Base-by-base conservation (phyloP, 2,113 vertebrate species). In the Pithys albifrons region DNA sequence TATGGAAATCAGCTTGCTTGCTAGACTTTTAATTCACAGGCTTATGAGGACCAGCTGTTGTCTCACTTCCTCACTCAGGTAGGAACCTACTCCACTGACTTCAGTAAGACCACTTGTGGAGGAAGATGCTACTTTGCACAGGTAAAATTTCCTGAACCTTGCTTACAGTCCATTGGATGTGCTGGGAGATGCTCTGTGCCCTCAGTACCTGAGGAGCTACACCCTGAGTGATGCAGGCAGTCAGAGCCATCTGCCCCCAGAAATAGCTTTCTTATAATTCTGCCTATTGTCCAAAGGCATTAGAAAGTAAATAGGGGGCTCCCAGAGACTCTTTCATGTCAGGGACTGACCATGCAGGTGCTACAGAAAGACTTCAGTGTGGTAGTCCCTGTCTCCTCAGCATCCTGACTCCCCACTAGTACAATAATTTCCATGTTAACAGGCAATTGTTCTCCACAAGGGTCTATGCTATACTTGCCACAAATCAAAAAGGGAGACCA, bases 1-100 rank as follows among this genome's bases (percentile, higher is more conserved):
- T 96, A 96, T 96, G 95, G 58, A 97, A 97, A 96, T 95, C 85
- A 93, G 81, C 59, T 94, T 91, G 73, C 87, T 92, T 85, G 89
- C 89, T 89, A 85, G 87, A 66, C 49, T 91, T 82, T 73, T 85
- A 85, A 79, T 77, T 88, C 78, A 10, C 41, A 80, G 85, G 82
- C 35, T 91, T n/a, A 72, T 82, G 75, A 94, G 93, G 66, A 75
- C 67, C 91, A 94, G 94, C 82, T 96, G 93, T 89, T 92, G 65
- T 57, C 85, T 75, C 78, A 65, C 77, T 95, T 87, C 64, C 55
- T 95, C 61, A 22, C 87, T 49, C 84, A 82, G 66, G 70, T 82
- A 66, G 58, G 66, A 94, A 73, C 62, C 61, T 76, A 62, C 49
- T 67, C 62, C 7, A 2, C n/a, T 41, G 62, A 88, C 37, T 71